Percentiles rank a stretch among this genome's conserved stretches.
Conservation (phyloP, 2,888 invertebrate species). For the Pammene aurita region DNA sequence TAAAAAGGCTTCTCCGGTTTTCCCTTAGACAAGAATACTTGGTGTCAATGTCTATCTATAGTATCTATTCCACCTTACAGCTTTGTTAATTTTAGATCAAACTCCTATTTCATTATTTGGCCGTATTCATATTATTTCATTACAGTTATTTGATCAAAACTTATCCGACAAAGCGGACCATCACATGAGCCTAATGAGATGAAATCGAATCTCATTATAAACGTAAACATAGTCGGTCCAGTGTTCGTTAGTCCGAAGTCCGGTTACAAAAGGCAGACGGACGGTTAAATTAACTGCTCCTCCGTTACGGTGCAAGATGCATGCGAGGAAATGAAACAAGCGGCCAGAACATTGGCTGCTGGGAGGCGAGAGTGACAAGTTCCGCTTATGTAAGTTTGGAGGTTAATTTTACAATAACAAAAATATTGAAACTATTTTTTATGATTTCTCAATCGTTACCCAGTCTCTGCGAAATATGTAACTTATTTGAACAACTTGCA, state of each 20-base stretch:
- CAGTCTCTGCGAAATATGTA: too few relatives aligned
- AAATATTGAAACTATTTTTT: not conserved
- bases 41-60: too few relatives aligned
- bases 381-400: not conserved
- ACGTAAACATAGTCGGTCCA: constrained; percentile 44
- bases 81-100: too few relatives aligned
- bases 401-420: not conserved
- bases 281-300: constrained; percentile 58
- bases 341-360: constrained; percentile 4
- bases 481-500: too few relatives aligned
- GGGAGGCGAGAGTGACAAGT: not conserved
- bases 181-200: constrained; percentile 46
- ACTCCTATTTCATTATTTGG: too few relatives aligned
- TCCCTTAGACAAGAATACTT: too few relatives aligned
- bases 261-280: constrained; percentile 64
- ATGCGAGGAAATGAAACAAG: constrained; percentile 31
- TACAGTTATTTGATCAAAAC: constrained; percentile 49
- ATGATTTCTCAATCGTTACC: too few relatives aligned
- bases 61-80: too few relatives aligned
- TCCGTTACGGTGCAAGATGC: constrained; percentile 46
- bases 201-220: constrained; percentile 45
- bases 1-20: too few relatives aligned
- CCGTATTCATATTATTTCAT: constrained; percentile 15
- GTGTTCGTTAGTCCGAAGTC: constrained; percentile 56
- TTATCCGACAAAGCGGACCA: constrained; percentile 47